These are phyloP conservation scores for Dysidea cf. avara DNA, from an alignment of 37 sponge, comb jelly and placozoan genomes.

Conservation along the genomic window DNA sequence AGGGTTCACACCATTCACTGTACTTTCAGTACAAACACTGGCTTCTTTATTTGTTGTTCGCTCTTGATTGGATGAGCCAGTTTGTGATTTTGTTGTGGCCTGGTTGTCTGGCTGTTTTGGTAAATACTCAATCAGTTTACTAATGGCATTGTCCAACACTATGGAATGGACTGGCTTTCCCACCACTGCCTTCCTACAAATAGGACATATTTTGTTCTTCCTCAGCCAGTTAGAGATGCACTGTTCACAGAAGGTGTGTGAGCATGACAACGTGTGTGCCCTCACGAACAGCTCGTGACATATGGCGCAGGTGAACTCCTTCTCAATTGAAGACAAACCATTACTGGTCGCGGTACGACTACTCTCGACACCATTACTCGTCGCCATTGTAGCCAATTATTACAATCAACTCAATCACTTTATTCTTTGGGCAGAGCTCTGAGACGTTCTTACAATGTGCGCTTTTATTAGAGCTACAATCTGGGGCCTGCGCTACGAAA, in stretches of 20 bases:
- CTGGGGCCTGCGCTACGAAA: no score
- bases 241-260: slow-evolving; percentile 60
- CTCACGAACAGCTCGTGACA: slow-evolving; percentile 57
- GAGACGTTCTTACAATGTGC: no score
- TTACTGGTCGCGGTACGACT: no score
- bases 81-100: neutral
- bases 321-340: slow-evolving; percentile 25
- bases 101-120: slow-evolving; percentile 1
- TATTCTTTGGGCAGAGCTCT: no score
- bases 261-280: slow-evolving; percentile 43
- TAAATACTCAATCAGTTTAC: slow-evolving; percentile 40
- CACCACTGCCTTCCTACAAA: slow-evolving; percentile 30
- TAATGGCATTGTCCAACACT: slow-evolving; percentile 57
- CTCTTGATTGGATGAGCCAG: no score
- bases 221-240: slow-evolving; percentile 61
- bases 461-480: no score
- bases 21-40: no score
- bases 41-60: no score
- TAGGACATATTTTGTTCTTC: slow-evolving; percentile 29
- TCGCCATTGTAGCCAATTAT: no score
- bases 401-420: no score
- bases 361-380: no score
- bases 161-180: slow-evolving; percentile 41
- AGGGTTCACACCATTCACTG: no score
- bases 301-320: slow-evolving; percentile 64